A percentile compares a stretch with the other conserved stretches of the same genome.
phyloP scores from a whole-genome alignment of 2,888 invertebrate species.

The Fissipunctia ypsillon region DNA sequence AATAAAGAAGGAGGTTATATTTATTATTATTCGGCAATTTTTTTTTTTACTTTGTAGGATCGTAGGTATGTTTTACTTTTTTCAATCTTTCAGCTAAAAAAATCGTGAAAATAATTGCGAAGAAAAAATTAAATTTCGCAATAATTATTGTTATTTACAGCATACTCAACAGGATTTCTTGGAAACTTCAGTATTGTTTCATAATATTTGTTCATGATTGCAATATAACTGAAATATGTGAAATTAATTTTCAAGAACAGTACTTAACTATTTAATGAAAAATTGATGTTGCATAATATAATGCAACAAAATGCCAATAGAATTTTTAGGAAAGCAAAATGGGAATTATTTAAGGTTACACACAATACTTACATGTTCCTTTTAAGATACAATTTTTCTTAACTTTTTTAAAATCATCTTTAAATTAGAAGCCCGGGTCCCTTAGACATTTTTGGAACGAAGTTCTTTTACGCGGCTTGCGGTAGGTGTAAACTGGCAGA shows the following conservation, averaged over 20 bases:
- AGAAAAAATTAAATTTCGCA: not conserved
- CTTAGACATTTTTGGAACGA: too few relatives aligned
- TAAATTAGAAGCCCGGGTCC: too few relatives aligned
- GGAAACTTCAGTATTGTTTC: not conserved
- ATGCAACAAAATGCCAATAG: not conserved
- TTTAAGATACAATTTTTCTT: too few relatives aligned
- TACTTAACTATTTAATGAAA: not conserved
- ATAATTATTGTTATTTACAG: not conserved
- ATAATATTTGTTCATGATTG: not conserved
- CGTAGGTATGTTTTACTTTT: not conserved
- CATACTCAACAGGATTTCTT: not conserved
- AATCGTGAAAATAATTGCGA: too few relatives aligned
- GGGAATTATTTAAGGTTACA: too few relatives aligned
- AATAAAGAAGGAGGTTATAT: not conserved
- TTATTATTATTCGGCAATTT: not conserved
- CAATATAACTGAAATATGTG: not conserved
- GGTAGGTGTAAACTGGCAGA: too few relatives aligned
- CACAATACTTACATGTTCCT: too few relatives aligned
- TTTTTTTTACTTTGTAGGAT: not conserved
- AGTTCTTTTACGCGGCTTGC: too few relatives aligned
- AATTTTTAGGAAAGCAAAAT: too few relatives aligned
- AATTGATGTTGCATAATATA: not conserved
- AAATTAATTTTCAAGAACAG: not conserved
- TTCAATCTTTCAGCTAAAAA: not conserved
- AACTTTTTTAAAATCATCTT: too few relatives aligned